Percentiles rank a stretch among this genome's conserved stretches.
phyloP scores from a whole-genome alignment of 2,113 vertebrate species.

The Xenopus borealis region DNA sequence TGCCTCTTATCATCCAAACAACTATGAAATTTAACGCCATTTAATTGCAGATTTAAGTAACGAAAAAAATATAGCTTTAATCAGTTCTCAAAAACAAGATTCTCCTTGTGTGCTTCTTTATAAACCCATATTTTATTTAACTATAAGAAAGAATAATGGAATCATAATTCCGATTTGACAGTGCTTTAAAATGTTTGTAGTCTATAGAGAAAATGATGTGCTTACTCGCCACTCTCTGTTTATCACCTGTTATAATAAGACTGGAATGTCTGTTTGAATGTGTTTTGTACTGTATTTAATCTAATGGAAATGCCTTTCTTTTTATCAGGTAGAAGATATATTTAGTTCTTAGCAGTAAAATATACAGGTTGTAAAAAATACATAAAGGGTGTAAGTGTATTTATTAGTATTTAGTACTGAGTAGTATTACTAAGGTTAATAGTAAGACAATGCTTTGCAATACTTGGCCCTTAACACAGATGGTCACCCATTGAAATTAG shows the following conservation, averaged over 20 bases:
- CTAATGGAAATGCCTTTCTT: slow-evolving; percentile 21
- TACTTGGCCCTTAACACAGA: no score
- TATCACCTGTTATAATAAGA: slow-evolving; percentile 42
- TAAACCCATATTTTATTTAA: slow-evolving; percentile 43
- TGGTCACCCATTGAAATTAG: no score
- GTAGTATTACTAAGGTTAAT: no score
- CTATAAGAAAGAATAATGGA: slow-evolving; percentile 43
- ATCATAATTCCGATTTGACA: slow-evolving; percentile 44
- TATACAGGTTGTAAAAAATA: no score
- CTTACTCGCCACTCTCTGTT: slow-evolving; percentile 40
- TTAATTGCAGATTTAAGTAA: slow-evolving; percentile 36
- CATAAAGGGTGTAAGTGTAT: no score
- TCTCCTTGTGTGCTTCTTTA: slow-evolving; percentile 40
- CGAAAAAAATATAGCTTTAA: slow-evolving; percentile 44
- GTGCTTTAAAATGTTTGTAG: slow-evolving; percentile 45
- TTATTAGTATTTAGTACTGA: no score
- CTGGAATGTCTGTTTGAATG: slow-evolving; percentile 3
- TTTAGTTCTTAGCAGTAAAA: no score
- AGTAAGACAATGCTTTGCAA: no score
- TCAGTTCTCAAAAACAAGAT: slow-evolving; percentile 22
- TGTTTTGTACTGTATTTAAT: slow-evolving; percentile 29
- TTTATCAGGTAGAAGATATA: slow-evolving; percentile 3
- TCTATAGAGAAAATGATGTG: slow-evolving; percentile 38
- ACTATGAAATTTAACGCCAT: slow-evolving; percentile 23
- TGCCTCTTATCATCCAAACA: slow-evolving; percentile 27